Percentiles rank a stretch among this genome's conserved stretches.
Evolutionary conservation across 2,797 vertebrate genomes (phyloP).

Genomic region (Leptatherina wallacei): DNA sequence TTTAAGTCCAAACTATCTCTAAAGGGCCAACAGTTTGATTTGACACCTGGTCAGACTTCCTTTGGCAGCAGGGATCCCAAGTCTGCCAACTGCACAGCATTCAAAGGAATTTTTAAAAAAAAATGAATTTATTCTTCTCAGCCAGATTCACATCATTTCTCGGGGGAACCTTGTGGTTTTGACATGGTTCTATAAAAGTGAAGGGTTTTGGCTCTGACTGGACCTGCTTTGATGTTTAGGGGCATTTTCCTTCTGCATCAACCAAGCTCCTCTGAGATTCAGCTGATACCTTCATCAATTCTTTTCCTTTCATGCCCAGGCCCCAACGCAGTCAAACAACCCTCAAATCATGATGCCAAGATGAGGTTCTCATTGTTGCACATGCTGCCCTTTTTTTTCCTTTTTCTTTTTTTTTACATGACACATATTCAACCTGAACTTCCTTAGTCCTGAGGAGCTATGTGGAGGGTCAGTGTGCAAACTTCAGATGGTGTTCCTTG

Average conservation of each 20-base stretch:
- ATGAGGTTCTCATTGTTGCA: neutral
- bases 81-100: neutral
- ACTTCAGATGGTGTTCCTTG: neutral
- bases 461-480: neutral
- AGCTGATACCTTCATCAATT: neutral
- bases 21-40: neutral
- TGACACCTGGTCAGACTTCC: neutral
- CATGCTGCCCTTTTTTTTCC: neutral
- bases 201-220: neutral
- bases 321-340: neutral
- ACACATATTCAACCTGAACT: neutral
- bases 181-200: neutral
- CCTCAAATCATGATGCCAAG: neutral
- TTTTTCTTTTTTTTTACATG: neutral
- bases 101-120: neutral
- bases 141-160: constrained; percentile 11
- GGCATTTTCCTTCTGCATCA: neutral
- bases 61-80: neutral
- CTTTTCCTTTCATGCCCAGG: neutral
- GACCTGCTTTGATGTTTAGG: neutral
- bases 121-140: neutral
- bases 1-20: neutral
- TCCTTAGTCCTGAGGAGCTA: neutral
- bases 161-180: neutral
- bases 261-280: neutral